Evolutionary conservation across 2,797 vertebrate genomes (phyloP), one percentile per base, ranked within the genome.

Genomic region (Manis pentadactyla): DNA sequence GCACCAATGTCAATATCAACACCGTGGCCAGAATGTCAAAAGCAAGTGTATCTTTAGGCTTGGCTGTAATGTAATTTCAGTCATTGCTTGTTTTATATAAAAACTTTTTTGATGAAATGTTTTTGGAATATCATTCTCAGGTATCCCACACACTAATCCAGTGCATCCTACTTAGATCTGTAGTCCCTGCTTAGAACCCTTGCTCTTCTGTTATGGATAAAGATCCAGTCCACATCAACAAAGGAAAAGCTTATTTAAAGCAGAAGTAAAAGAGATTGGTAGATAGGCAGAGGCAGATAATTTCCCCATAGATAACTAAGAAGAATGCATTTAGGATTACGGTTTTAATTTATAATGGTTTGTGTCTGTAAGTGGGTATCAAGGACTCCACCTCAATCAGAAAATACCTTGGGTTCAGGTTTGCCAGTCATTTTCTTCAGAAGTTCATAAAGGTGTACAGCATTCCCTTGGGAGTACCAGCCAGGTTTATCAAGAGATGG

Each of bases 391-490:
- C 31, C 75, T 95, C 86, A 46, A 31, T 14, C 82, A 18, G 17
- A 93, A 90, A 79, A 59, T 99, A 99, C 99, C 99, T 99, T 99
- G 53, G 99, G 99, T 88, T 99, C 99, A 12, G 98, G 46, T 97
- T 99, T 99, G 97, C 99, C 98, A 0, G 99, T 99, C 99, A 99
- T 99, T 97, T 98, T 99, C 98, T 99, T 99, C 91, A 99, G 98
- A 51, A 99, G 98, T 75, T 99, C 99, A 46, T 99, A 99, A 53
- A 99, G 99, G 97, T 99, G 99, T 39, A 97, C 98, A 98, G 99
- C 99, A 71, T 99, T 99, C 37, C 99, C 99, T 98, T 99, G 99
- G 64, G 99, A 99, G 98, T 99, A 99, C 99, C 99, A 99, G 94
- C 99, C 99, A 0, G 99, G 99, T 87, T 99, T 99, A 79, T 99